Percentiles rank a stretch among this genome's conserved stretches.
These are phyloP conservation scores for Glaucidium brasilianum DNA, from an alignment of 2,113 vertebrate genomes.

Conservation along the genomic window DNA sequence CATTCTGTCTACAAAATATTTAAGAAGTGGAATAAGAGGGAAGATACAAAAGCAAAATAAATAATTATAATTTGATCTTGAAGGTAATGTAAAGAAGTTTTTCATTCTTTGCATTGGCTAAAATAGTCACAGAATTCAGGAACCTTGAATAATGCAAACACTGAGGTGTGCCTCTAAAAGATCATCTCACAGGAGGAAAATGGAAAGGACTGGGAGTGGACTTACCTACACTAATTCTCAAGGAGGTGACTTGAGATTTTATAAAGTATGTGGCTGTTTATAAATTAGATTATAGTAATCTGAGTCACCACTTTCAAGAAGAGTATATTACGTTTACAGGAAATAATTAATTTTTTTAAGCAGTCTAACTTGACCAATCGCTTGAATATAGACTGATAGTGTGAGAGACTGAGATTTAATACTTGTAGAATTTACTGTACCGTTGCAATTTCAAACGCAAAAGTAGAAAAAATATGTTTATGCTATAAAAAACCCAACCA, in stretches of 20 bases:
- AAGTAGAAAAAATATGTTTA: background rate
- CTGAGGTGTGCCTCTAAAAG: background rate
- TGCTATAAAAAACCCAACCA: background rate
- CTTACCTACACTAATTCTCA: background rate
- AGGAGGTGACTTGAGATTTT: background rate
- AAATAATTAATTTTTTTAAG: background rate
- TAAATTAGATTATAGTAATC: background rate
- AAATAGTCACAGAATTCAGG: background rate
- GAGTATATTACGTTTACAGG: background rate
- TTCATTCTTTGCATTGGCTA: background rate
- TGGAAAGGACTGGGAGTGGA: background rate
- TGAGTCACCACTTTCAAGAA: background rate
- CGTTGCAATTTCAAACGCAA: background rate
- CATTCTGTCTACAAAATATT: background rate
- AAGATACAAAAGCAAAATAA: background rate
- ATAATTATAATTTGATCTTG: background rate
- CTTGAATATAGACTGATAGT: background rate
- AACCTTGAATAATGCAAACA: background rate
- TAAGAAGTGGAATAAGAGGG: background rate
- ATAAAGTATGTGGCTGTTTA: background rate
- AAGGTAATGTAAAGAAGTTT: background rate
- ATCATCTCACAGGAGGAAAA: background rate
- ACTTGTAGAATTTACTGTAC: background rate
- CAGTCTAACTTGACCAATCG: background rate
- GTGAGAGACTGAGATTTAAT: background rate